Conservation (phyloP, 1,140 invertebrate genomes). For the Drosophila pallidifrons region DNA sequence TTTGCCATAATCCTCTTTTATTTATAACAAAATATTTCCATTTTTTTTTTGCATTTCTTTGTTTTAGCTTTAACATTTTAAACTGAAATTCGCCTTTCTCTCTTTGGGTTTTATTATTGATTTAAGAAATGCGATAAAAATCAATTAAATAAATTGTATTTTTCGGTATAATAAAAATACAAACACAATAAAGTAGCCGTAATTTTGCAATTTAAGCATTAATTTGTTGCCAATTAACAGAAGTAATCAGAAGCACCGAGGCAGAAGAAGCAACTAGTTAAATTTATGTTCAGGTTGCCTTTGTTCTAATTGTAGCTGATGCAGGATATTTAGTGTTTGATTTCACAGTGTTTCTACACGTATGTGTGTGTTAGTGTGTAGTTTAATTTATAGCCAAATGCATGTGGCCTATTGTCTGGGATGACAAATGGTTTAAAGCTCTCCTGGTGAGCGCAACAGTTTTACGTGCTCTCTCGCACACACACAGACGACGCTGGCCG, state of each 20-base stretch:
- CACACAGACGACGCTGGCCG: not conserved
- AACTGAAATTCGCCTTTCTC: no score
- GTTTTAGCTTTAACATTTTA: no score
- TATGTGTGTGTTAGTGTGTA: not conserved
- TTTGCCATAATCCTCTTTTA: no score
- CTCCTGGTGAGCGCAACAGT: conserved; percentile 38
- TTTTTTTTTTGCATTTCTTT: no score
- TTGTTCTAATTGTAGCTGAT: conserved; percentile 29
- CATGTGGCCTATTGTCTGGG: conserved; percentile 30
- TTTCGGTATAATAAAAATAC: no score
- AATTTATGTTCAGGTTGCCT: conserved; percentile 6
- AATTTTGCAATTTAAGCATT: not conserved
- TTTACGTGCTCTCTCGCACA: conserved; percentile 23
- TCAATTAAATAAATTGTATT: no score
- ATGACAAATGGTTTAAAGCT: conserved; percentile 34
- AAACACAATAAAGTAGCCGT: no score
- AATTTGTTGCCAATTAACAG: not conserved
- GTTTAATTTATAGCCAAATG: conserved; percentile 41
- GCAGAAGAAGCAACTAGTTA: conserved; percentile 16
- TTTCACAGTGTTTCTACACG: not conserved
- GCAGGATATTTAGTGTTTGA: conserved; percentile 25
- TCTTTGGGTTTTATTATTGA: no score
- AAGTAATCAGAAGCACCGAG: not conserved
- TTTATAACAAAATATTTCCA: no score
- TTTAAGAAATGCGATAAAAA: no score